Conservation (phyloP, 2,113 vertebrate genomes). For the Peromyscus maniculatus region DNA sequence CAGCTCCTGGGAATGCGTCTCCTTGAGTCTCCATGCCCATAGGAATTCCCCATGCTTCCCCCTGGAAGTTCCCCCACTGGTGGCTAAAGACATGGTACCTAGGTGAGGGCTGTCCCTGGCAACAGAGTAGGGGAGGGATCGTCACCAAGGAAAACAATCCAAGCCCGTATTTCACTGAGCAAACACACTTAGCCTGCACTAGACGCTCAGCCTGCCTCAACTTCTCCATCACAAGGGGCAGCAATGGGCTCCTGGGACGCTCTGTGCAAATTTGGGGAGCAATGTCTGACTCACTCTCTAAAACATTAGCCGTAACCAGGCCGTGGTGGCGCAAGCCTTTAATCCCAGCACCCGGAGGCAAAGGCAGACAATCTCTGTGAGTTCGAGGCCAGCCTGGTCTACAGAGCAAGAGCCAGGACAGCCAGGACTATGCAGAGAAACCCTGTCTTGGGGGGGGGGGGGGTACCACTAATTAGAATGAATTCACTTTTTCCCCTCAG, state of each 20-base stretch:
- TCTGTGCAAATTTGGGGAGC: accelerated
- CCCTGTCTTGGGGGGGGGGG: neutral
- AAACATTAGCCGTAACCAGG: neutral
- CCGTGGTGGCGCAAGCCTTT: neutral
- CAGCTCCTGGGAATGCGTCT: neutral
- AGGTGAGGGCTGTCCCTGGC: neutral
- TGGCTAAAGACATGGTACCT: neutral
- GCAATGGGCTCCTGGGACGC: neutral
- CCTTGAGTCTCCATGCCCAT: neutral
- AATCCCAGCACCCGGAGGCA: neutral
- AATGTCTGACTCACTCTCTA: accelerated
- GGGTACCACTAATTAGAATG: neutral
- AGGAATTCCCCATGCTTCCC: conserved; percentile 65
- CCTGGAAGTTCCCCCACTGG: conserved; percentile 53
- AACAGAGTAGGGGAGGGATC: neutral
- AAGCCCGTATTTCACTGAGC: accelerated
- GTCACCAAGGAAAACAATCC: neutral
- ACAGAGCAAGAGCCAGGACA: too few species aligned
- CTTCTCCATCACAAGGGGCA: neutral
- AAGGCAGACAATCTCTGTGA: neutral
- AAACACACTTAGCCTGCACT: neutral
- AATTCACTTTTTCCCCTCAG: too few species aligned
- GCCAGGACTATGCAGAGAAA: neutral
- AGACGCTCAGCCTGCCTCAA: neutral
- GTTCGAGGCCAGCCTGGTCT: neutral